Percentiles rank a stretch among this genome's conserved stretches.
phyloP scores from a whole-genome alignment of 2,797 vertebrate species.

The Takifugu rubripes region DNA sequence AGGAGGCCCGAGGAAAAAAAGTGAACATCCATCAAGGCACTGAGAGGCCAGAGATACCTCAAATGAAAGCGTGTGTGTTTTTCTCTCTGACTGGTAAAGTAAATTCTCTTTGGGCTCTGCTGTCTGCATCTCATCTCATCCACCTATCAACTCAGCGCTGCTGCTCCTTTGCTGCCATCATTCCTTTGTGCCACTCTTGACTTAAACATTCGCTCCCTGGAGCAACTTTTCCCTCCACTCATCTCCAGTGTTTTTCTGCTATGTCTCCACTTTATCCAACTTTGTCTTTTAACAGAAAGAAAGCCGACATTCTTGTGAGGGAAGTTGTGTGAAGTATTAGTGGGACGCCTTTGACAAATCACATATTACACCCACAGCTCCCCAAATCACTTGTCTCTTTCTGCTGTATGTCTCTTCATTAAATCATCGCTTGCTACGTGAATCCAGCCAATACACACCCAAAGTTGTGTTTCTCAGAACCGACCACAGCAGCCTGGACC shows the following conservation, averaged over 20 bases:
- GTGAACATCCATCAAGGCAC: background rate
- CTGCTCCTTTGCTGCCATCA: conserved; percentile 5
- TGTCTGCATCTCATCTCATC: conserved; percentile 17
- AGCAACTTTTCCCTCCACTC: conserved; percentile 17
- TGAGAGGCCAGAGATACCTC: conserved; percentile 27
- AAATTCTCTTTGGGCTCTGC: conserved; percentile 16
- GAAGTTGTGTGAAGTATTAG: conserved; percentile 16
- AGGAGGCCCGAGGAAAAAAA: conserved; percentile 9
- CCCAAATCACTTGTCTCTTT: background rate
- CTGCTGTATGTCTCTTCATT: background rate
- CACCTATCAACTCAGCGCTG: conserved; percentile 24
- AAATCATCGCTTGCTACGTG: no score
- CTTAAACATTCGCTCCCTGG: conserved; percentile 12
- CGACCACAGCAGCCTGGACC: no score
- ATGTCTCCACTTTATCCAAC: conserved; percentile 12
- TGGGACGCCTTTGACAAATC: conserved; percentile 26
- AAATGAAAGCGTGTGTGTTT: conserved; percentile 13
- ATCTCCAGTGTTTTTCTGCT: conserved; percentile 6
- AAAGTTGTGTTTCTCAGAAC: no score
- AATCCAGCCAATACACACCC: no score
- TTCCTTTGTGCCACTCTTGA: conserved; percentile 16
- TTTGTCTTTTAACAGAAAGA: conserved; percentile 4
- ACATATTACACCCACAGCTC: conserved; percentile 17
- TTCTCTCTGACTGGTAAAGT: conserved; percentile 33
- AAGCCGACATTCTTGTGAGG: conserved; percentile 10